Base-by-base conservation (phyloP, 2,888 invertebrate genomes). In the Andrena haemorrhoa region DNA sequence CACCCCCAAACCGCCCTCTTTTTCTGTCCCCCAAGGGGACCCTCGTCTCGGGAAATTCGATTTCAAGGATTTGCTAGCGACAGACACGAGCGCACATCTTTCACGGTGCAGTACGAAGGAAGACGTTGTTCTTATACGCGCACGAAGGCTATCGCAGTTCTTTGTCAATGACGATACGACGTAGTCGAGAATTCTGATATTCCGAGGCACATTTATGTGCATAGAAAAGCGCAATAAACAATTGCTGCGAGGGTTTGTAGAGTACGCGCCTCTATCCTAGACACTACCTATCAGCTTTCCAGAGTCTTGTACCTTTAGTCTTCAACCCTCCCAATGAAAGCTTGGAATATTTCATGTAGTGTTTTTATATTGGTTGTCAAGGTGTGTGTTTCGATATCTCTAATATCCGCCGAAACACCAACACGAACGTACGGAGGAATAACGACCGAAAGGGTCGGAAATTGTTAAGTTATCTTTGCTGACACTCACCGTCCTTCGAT, bases 31-130 rank as follows among this genome's bases (percentile, higher is more conserved):
- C 75, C 79, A 60, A 61, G 82, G 75, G 86, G 82, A 84, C 86
- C 86, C 84, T 84, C 84, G 86, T 86, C 84, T 84, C 81, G 84
- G 86, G 66, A 86, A 86, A 86, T 86, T 86, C 86, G 86, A 86
- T 86, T 86, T 86, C 86, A 78, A 86, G 82, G 86, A 86, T 86
- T 86, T 84, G 78, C 75, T 61, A 78, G 72, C 86, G 86, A 86
- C 86, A 86, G 84, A 79, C 82, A 75, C 79, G 75, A 86, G 79
- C 73, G 64, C 71, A 29, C 76, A 68, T 75, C 66, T 77, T 75
- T 77, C 84, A 49, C 61, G 69, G 51, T 29, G 83, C 65, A 26
- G 65, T 53, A 66, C 53, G 68, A 74, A 70, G 33, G 58, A 63
- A 64, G 47, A 68, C 66, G 75, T 56, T 71, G 66, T 72, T 66